Base-by-base conservation (phyloP, 2,113 vertebrate genomes). In the Chinchilla lanigera region DNA sequence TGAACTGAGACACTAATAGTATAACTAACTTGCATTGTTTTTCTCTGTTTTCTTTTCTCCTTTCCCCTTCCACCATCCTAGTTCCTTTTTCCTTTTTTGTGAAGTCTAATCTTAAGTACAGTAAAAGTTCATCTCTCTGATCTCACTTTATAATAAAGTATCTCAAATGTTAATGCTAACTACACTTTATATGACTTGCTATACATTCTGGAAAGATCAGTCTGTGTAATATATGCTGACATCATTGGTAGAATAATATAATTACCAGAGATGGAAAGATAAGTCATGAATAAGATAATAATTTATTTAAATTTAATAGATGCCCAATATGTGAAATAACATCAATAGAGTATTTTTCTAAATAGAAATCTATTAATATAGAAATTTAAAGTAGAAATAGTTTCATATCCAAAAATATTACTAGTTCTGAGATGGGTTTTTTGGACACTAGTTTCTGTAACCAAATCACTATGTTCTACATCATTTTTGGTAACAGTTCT, bases 321-420 rank as follows among this genome's bases (percentile, higher is more conserved):
- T 56, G 2, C 24, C 1, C 33, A 38, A 30, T 95, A 28, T 3
- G 63, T 26, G 9, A 71, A 41, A 14, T 16, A 87, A 30, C 13
- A 33, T 89, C 50, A 88, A 78, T 10, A 35, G 86, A 60, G 16
- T 38, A 10, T 50, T 83, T 93, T 54, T 26, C 17, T 69, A 87
- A 83, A 28, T 1, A 78, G 65, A 93, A 87, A 86, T 58, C 33
- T 0, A 65, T 58, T 61, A 75, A 41, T 86, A n/a, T 65, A 65
- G 19, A 80, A 97, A 80, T 5, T 50, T 94, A 30, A 94, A 75
- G 19, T 85, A 81, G 26, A 94, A 89, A n/a, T 92, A 65, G 3
- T 84, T 80, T 94, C 6, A 58, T 24, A 60, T 17, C n/a, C 44
- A 61, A 87, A 84, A 77, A 71, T 61, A 91, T 35, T 69, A 28